phyloP scores from a whole-genome alignment of 1,140 invertebrate genomes.

The Phocides pigmalion region DNA sequence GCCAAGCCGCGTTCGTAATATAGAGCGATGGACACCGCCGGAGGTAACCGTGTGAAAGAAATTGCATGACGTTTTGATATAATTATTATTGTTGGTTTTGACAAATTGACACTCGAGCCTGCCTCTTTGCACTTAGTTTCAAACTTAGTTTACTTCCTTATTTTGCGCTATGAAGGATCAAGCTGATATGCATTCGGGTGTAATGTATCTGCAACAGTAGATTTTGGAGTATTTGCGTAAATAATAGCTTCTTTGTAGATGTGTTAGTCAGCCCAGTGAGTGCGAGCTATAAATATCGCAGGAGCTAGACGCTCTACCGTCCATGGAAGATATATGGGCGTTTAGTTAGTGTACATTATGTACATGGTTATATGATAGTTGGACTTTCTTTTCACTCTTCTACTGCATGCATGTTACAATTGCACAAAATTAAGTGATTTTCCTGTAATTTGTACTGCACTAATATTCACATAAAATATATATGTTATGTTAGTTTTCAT shows the following conservation, averaged over 20 bases:
- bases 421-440: background rate
- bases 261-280: constrained; percentile 56
- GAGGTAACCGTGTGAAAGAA: constrained; percentile 73
- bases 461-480: too few relatives aligned
- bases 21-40: constrained; percentile 76
- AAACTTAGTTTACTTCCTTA: constrained; percentile 32
- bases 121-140: constrained; percentile 63
- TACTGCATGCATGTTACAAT: background rate
- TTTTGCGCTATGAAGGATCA: constrained; percentile 12
- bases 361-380: background rate
- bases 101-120: constrained; percentile 58
- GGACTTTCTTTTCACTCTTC: background rate
- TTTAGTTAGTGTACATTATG: constrained; percentile 28
- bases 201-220: constrained; percentile 38
- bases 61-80: constrained; percentile 64
- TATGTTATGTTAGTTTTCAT: too few relatives aligned
- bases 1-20: constrained; percentile 55
- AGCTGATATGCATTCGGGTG: constrained; percentile 8
- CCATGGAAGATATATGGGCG: constrained; percentile 41
- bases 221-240: constrained; percentile 46
- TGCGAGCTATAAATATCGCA: constrained; percentile 70
- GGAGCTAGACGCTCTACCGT: constrained; percentile 49
- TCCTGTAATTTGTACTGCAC: too few relatives aligned
- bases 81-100: constrained; percentile 45
- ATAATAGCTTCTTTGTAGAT: constrained; percentile 49